A percentile compares a stretch with the other conserved stretches of the same genome.
Evolutionary conservation across 2,797 vertebrate species (phyloP).

Genomic region (Florisuga fusca): DNA sequence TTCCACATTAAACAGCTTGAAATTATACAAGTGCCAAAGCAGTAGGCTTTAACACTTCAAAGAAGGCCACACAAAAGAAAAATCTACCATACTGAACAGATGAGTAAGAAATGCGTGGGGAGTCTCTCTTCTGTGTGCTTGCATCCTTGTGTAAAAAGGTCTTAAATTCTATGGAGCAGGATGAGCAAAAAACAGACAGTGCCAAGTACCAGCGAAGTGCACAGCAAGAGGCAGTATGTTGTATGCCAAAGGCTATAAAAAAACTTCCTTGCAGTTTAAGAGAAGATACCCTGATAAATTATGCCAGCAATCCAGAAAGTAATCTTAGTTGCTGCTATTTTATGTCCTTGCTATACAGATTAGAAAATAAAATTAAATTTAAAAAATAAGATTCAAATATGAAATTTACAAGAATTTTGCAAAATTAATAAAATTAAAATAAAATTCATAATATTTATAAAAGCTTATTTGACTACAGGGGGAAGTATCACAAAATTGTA

Average conservation of each 20-base stretch:
- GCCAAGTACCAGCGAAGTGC: background rate
- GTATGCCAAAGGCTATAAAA: slow-evolving; percentile 1
- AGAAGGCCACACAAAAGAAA: background rate
- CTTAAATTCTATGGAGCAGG: background rate
- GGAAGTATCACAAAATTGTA: background rate
- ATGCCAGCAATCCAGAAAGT: background rate
- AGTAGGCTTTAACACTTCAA: background rate
- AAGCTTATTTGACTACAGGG: background rate
- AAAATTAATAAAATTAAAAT: too few relatives aligned
- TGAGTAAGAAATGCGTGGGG: accelerated
- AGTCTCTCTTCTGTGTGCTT: background rate
- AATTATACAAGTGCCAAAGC: background rate
- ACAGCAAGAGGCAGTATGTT: background rate
- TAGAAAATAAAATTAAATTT: background rate
- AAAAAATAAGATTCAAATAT: too few relatives aligned
- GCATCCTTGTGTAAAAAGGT: background rate
- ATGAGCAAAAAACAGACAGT: background rate
- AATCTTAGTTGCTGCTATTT: background rate
- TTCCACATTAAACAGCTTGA: background rate
- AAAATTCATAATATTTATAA: background rate
- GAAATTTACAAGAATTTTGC: too few relatives aligned
- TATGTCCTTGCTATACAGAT: background rate
- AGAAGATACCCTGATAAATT: background rate
- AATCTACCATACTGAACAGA: background rate
- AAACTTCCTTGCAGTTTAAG: background rate